Base-by-base conservation (phyloP, 2,888 invertebrate species). In the Bombylius discolor region DNA sequence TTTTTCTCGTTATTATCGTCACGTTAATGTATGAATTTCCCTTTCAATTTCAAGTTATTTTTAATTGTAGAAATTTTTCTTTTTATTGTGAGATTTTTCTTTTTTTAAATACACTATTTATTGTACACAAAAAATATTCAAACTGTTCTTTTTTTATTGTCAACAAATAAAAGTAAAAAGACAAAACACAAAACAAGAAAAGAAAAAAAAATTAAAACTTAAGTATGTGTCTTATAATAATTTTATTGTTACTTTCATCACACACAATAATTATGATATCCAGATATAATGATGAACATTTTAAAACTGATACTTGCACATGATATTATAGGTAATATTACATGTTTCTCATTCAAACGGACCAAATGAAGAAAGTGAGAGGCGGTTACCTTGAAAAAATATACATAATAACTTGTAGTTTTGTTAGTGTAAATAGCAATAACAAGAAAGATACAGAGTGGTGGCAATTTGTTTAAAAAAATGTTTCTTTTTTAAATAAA, bases 331-430 rank as follows among this genome's bases (percentile, higher is more conserved):
- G 11, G 5, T 42, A 11, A 11, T 11, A 42, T 11, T 11, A 11
- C 4, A 42, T 42, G 39, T 42, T 11, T 5, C 13, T 23, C 6
- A 53, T 32, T 53, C 46, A 55, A 49, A 55, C 46, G 39, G 12
- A 4, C n/a, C 13, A 44, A 49, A 50, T 51, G 51, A 53, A 55
- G 58, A 57, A 60, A 55, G 60, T 60, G 60, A 60, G 58, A 60
- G 60, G 60, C 58, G 60, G 58, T 60, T 55, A 56, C 53, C 51
- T 51, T 49, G 54, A 42, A 42, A 42, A 36, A 36, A 36, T 8
- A 36, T 8, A 36, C 6, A 36, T 36, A 42, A 42, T 42, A 23
- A 23, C 23, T 23, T 23, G 23, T 23, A 1, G 23, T 23, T 23
- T 23, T 23, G 23, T 23, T 23, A 2, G 23, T 23, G 23, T 23